Percentiles rank a stretch among this genome's conserved stretches.
Conservation (phyloP, 2,113 vertebrate genomes). For the Cygnus atratus region DNA sequence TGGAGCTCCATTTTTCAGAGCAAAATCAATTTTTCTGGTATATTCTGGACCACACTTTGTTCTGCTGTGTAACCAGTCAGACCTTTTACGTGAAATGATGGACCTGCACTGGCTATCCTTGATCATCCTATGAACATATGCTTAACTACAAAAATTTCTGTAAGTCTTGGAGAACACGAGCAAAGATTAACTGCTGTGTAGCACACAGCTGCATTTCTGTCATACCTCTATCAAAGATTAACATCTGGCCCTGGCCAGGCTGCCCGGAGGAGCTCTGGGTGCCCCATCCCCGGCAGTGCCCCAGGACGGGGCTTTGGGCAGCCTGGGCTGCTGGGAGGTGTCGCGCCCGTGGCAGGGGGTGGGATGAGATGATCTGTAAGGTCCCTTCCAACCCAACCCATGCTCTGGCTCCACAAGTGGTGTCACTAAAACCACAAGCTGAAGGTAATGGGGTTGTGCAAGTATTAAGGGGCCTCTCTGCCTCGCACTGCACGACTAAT, state of each 20-base stretch:
- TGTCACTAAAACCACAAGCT: not conserved
- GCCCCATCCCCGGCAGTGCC: not conserved
- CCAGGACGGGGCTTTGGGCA: not conserved
- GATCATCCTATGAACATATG: rapidly evolving
- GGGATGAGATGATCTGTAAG: no score
- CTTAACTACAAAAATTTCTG: not conserved
- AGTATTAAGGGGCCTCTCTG: not conserved
- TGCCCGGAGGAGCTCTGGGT: not conserved
- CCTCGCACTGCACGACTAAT: not conserved
- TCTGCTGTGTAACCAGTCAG: not conserved
- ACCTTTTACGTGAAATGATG: not conserved
- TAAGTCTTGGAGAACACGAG: not conserved
- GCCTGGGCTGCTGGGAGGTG: not conserved
- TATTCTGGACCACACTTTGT: not conserved
- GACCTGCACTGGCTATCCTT: not conserved
- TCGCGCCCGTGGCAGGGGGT: no score
- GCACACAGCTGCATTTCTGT: not conserved
- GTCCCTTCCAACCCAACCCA: no score
- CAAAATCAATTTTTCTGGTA: not conserved
- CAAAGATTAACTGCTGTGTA: not conserved
- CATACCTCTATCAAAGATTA: not conserved
- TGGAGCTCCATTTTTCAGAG: not conserved
- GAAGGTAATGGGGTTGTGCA: not conserved
- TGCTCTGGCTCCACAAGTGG: not conserved
- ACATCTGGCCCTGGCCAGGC: not conserved